Percentiles rank a stretch among this genome's conserved stretches.
Evolutionary conservation across 2,888 invertebrate species (phyloP).

Genomic region (Serripes groenlandicus): DNA sequence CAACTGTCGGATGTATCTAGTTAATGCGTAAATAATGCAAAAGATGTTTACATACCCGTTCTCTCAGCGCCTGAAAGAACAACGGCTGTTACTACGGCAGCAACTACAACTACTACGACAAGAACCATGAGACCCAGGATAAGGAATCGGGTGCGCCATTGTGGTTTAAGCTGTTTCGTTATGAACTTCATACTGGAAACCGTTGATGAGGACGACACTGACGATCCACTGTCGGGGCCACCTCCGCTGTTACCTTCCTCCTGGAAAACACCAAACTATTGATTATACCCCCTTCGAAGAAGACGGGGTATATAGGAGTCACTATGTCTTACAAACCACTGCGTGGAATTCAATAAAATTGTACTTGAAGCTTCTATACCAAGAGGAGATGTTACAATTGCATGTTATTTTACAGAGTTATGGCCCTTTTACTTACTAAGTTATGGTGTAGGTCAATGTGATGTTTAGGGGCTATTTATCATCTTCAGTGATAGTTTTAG

Average conservation of each 20-base stretch:
- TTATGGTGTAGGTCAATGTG: no score
- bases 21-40: neutral
- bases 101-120: constrained; percentile 34
- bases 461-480: no score
- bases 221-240: constrained; percentile 50
- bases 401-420: no score
- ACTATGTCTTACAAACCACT: no score
- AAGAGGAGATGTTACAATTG: no score
- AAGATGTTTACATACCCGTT: constrained; percentile 19
- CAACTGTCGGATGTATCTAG: neutral
- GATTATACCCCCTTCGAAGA: no score
- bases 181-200: constrained; percentile 55
- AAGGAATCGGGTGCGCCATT: constrained; percentile 41
- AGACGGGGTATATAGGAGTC: no score
- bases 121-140: constrained; percentile 31
- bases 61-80: constrained; percentile 29
- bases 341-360: no score
- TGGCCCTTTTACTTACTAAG: no score
- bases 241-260: constrained; percentile 49
- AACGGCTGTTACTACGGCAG: constrained; percentile 37
- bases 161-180: constrained; percentile 33
- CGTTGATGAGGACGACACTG: constrained; percentile 45
- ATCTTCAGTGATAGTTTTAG: no score
- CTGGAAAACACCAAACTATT: constrained; percentile 25
- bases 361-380: no score